Evolutionary conservation across 64 coral and sea anemone species (phyloP).

Genomic region (Stichodactyla mertensii): DNA sequence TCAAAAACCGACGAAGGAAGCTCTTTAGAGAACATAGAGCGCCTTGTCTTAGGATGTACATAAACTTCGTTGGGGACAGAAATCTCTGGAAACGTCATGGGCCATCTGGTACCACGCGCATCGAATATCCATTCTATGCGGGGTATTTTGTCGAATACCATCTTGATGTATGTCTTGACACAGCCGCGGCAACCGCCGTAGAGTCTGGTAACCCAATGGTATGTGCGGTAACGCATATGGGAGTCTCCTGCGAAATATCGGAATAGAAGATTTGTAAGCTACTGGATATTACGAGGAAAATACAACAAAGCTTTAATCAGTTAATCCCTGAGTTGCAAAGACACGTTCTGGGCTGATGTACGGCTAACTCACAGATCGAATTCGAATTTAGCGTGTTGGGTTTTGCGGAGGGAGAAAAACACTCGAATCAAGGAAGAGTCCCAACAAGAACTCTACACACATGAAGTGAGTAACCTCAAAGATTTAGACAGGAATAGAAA

Average conservation of each 20-base stretch:
- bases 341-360: too few relatives aligned
- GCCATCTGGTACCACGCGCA: slow-evolving; percentile 93
- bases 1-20: slow-evolving; percentile 66
- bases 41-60: slow-evolving; percentile 65
- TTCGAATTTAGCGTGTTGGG: too few relatives aligned
- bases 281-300: neutral
- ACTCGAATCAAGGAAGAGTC: too few relatives aligned
- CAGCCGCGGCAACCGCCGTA: slow-evolving; percentile 86
- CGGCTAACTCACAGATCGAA: too few relatives aligned
- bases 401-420: too few relatives aligned
- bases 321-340: too few relatives aligned
- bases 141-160: slow-evolving; percentile 95
- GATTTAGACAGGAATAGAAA: too few relatives aligned
- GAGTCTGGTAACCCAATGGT: slow-evolving; percentile 94
- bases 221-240: slow-evolving; percentile 91
- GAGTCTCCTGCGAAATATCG: slow-evolving; percentile 51
- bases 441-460: too few relatives aligned
- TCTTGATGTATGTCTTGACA: slow-evolving; percentile 90
- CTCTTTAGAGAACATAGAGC: slow-evolving; percentile 83
- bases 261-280: neutral
- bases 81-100: slow-evolving; percentile 79
- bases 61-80: slow-evolving; percentile 81
- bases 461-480: too few relatives aligned
- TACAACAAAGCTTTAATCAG: too few relatives aligned
- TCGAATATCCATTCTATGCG: slow-evolving; percentile 99